These are phyloP conservation scores for Chionoecetes opilio DNA, from an alignment of 1,140 invertebrate genomes.

Conservation along the genomic window DNA sequence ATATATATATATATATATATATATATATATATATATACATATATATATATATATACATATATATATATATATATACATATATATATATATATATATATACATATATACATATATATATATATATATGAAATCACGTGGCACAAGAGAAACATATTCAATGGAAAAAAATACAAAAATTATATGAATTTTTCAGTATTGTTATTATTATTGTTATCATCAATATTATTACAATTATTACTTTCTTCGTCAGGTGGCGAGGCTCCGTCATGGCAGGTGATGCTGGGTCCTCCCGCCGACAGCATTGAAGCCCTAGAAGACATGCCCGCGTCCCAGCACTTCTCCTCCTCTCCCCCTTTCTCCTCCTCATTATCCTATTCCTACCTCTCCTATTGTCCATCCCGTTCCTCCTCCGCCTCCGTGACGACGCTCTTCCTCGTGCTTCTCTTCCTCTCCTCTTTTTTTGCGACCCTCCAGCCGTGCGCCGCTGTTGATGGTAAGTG, in stretches of 20 bases:
- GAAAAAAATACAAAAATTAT: too few relatives aligned
- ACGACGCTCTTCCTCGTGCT: not conserved
- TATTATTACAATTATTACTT: not conserved
- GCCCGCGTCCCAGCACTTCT: not conserved
- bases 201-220: not conserved
- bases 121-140: too few relatives aligned
- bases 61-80: slow-evolving; percentile 37
- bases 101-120: too few relatives aligned
- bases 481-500: not conserved
- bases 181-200: not conserved
- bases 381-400: not conserved
- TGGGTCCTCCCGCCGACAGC: not conserved
- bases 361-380: not conserved
- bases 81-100: not conserved
- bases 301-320: not conserved
- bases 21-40: slow-evolving; percentile 40
- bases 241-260: not conserved
- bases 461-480: not conserved
- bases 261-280: slow-evolving; percentile 14
- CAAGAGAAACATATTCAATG: too few relatives aligned
- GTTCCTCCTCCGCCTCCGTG: not conserved
- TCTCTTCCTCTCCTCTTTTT: slow-evolving; percentile 11
- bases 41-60: slow-evolving; percentile 35
- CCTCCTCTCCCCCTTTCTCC: not conserved
- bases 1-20: slow-evolving; percentile 56